Evolutionary conservation across 2,797 vertebrate species (phyloP), one percentile per base, ranked within the genome.

Genomic region (Sphenodon punctatus): DNA sequence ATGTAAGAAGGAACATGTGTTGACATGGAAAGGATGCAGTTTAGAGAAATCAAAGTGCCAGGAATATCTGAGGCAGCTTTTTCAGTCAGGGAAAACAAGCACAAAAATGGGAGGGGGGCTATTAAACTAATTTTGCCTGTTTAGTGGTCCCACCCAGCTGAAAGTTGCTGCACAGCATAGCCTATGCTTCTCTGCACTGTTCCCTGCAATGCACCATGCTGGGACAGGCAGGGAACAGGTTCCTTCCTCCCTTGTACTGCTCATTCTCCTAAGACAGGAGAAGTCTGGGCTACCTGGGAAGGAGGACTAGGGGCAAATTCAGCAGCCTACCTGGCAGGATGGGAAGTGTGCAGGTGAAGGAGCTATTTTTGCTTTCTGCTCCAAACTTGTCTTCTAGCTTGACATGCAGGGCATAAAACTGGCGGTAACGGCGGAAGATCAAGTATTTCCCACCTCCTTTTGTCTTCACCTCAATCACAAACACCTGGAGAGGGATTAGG

Each of bases 401-500:
- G 90, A 95, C 80, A 75, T 99, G 98, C 43, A 99, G 94, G 76
- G 93, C 85, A 13, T 97, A 94, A 90, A 99, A 99, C 76, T 98
- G 93, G 12, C 97, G 89, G 88, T 99, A 99, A 78, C 98, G 96
- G 45, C 98, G 95, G 92, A 98, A 99, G 94, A 99, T 98, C 79
- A 99, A 92, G 80, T 99, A 99, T 86, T 97, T 98, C 36, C 95
- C 94, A 2, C 96, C 96, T 25, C 98, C 98, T 94, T 98, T 99
- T 2, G 97, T 96, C 92, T 97, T 99, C 76, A 99, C 98, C 93
- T 98, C 98, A 5, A 98, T 97, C 75, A 98, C 97, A 88, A 99
- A 99, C 45, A 95, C 86, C 97, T 97, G 64, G 46, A 84, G n/a
- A 89, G 41, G 48, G 25, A 56, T 61, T 22, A 91, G 58, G 72